These are phyloP conservation scores for Danio aesculapii DNA, from an alignment of 2,797 vertebrate species.

Conservation along the genomic window DNA sequence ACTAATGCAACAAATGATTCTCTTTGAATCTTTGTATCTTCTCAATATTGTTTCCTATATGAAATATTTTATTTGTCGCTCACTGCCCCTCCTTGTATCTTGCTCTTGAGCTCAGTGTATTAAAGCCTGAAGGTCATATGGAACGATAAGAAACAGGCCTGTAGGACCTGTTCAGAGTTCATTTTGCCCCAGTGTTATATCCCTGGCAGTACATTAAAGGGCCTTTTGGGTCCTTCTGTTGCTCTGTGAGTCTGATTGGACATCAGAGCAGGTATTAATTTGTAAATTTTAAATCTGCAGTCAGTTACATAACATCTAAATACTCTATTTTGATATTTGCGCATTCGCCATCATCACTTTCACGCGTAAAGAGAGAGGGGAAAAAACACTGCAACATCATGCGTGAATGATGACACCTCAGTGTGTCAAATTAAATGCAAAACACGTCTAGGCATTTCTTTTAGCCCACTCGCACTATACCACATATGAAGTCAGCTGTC, in stretches of 20 bases:
- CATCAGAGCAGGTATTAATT: constrained; percentile 21
- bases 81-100: not conserved
- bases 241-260: constrained; percentile 3
- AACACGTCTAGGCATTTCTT: constrained; percentile 25
- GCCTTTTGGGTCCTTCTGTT: constrained; percentile 10
- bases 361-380: not conserved
- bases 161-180: constrained; percentile 14
- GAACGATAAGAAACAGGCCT: constrained; percentile 40
- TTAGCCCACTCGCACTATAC: constrained; percentile 9
- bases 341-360: not conserved
- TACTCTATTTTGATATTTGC: constrained; percentile 15
- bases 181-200: constrained; percentile 32
- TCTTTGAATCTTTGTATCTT: constrained; percentile 27
- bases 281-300: constrained; percentile 6
- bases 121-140: constrained; percentile 49
- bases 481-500: constrained; percentile 14
- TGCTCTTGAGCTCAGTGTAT: constrained; percentile 9
- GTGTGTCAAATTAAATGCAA: constrained; percentile 37
- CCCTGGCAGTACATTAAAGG: constrained; percentile 27
- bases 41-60: constrained; percentile 13
- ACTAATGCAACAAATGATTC: constrained; percentile 10
- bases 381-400: constrained; percentile 11
- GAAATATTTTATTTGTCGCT: constrained; percentile 18
- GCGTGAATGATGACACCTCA: constrained; percentile 30
- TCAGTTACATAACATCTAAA: constrained; percentile 28